Percentiles rank a stretch among this genome's conserved stretches.
Conservation (phyloP, 2,113 vertebrate genomes). For the Daphoenositta chrysoptera region DNA sequence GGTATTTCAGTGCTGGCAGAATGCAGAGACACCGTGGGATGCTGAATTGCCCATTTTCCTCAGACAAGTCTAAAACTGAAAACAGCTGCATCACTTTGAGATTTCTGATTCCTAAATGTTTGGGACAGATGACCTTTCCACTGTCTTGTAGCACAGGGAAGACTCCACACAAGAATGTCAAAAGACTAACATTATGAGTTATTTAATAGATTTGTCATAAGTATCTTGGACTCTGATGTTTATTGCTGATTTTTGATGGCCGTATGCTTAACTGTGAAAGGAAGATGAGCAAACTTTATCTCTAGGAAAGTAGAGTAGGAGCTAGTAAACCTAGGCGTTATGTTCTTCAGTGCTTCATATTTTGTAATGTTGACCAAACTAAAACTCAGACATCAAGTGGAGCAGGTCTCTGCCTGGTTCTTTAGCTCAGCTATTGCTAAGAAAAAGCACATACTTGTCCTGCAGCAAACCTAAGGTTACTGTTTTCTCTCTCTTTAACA, state of each 20-base stretch:
- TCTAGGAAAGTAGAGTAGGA: neutral
- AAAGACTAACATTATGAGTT: neutral
- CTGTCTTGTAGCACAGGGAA: neutral
- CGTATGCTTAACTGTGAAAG: neutral
- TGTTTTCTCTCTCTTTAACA: neutral
- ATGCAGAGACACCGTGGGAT: neutral
- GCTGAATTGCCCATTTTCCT: neutral
- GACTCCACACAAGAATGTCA: neutral
- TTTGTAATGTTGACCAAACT: neutral
- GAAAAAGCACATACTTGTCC: neutral
- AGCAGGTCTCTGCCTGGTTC: neutral
- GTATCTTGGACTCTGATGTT: neutral
- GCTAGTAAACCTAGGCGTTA: neutral
- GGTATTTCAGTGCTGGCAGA: neutral
- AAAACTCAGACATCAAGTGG: neutral
- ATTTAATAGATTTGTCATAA: neutral
- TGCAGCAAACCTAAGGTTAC: neutral
- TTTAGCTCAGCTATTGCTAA: neutral
- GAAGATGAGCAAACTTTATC: neutral
- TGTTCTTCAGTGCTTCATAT: neutral
- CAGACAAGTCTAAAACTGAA: neutral
- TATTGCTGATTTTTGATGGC: neutral
- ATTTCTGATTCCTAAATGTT: neutral
- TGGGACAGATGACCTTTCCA: neutral
- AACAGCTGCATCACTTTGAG: neutral